A percentile compares a stretch with the other conserved stretches of the same genome.
phyloP scores from a whole-genome alignment of 2,797 vertebrate species.

The Pangasius mekongensis region DNA sequence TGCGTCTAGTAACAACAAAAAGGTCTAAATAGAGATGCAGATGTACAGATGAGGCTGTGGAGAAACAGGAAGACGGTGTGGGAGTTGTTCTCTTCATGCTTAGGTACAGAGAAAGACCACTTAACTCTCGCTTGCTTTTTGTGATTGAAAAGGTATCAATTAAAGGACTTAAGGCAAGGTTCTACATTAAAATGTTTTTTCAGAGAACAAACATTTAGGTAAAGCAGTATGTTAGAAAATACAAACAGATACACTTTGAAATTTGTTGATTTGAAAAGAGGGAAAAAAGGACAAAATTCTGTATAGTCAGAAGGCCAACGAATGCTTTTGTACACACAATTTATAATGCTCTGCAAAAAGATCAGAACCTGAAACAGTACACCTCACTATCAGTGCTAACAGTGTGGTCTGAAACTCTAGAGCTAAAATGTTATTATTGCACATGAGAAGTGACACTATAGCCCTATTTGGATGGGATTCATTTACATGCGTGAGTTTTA shows the following conservation, averaged over 20 bases:
- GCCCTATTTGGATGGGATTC: background rate
- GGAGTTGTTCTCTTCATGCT: background rate
- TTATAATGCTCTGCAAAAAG: constrained; percentile 63
- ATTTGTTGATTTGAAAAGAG: constrained; percentile 71
- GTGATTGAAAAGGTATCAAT: constrained; percentile 11
- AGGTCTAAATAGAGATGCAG: background rate
- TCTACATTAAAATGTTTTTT: constrained; percentile 39
- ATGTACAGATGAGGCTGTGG: background rate
- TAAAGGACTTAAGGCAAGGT: constrained; percentile 42
- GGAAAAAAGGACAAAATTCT: constrained; percentile 63
- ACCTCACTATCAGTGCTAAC: constrained; percentile 27
- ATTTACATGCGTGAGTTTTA: background rate
- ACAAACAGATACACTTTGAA: constrained; percentile 69
- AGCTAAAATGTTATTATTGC: constrained; percentile 78
- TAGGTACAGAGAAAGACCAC: background rate
- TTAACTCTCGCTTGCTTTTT: constrained; percentile 1
- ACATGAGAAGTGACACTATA: constrained; percentile 77
- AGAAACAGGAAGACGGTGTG: background rate
- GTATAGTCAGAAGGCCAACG: constrained; percentile 79
- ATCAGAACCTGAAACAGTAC: constrained; percentile 41
- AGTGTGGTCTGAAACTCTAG: constrained; percentile 64
- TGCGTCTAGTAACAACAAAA: background rate
- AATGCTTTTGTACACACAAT: constrained; percentile 49
- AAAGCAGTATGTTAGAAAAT: constrained; percentile 51
- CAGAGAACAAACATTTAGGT: background rate